A percentile compares a stretch with the other conserved stretches of the same genome.
Conservation (phyloP, 2,113 vertebrate species). For the Fregetta grallaria region DNA sequence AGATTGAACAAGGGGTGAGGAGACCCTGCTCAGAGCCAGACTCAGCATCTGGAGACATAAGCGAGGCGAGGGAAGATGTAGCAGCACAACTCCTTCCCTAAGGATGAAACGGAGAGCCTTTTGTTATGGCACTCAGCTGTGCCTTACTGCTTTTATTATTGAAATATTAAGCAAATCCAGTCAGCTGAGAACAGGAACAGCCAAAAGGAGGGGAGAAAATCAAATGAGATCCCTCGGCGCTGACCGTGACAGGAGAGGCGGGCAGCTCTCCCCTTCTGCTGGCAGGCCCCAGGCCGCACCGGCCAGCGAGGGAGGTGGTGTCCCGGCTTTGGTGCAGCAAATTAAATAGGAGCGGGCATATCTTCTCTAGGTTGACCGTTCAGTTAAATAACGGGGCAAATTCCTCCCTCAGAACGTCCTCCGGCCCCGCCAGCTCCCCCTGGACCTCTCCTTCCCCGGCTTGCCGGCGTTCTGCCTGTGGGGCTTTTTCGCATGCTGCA, state of each 20-base stretch:
- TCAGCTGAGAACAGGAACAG: background rate
- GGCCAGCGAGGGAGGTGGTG: background rate
- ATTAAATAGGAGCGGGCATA: background rate
- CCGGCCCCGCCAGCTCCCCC: slow-evolving; percentile 74
- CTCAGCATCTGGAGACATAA: background rate
- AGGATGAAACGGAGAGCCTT: background rate
- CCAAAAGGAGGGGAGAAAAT: background rate
- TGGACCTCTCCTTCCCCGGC: slow-evolving; percentile 77
- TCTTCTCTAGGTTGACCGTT: background rate
- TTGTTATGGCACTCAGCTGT: background rate
- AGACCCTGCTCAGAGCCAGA: background rate
- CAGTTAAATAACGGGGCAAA: background rate
- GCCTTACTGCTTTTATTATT: slow-evolving; percentile 19
- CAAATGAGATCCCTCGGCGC: background rate
- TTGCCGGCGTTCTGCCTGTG: slow-evolving; percentile 76
- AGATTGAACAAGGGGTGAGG: background rate
- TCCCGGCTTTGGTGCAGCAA: background rate
- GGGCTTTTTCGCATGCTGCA: slow-evolving; percentile 84
- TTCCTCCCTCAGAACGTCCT: slow-evolving; percentile 66
- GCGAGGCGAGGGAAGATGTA: background rate
- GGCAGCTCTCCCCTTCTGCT: background rate
- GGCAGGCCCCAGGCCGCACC: fast-evolving
- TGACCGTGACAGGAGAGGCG: background rate
- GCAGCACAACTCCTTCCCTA: background rate
- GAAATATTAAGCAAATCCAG: background rate